Evolutionary conservation across 2,888 invertebrate genomes (phyloP), one percentile per base, ranked within the genome.

Genomic region (Lasioglossum calceatum): DNA sequence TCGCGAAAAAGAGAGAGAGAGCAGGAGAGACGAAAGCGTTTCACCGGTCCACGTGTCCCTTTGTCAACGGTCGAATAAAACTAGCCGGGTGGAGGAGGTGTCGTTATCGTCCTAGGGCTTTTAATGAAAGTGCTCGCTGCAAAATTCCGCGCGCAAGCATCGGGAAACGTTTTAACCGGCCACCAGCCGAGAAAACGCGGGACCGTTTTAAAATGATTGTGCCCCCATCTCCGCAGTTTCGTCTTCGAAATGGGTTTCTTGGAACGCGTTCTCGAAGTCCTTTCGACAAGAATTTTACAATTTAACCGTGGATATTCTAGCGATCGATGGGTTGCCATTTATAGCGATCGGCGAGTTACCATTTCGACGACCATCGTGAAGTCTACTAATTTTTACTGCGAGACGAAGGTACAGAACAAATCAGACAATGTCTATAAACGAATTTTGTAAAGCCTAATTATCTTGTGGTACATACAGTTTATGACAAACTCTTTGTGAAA

Each of bases 121-220:
- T 89, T 87, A 87, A 89, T 89, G 88, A 89, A 89, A 86, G 83
- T 78, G 80, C 88, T 87, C 81, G 85, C 78, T 71, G 74, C 81
- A 87, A 89, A 86, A 85, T 86, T 84, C 85, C 74, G 80, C 50
- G 77, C 85, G 67, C 82, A 50, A 82, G 85, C 81, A 86, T 86
- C 77, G 80, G 44, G 86, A 84, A 86, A 86, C 86, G 81, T 85
- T 86, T 86, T 86, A 77, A 85, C 77, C 85, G 85, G 81, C 77
- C 77, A 61, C 61, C 58, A 70, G 23, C 36, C 67, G 86, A 78
- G 75, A 74, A 81, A 85, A 85, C 81, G 78, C 77, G 78, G 86
- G 80, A 86, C 73, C 85, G 81, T 85, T 72, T 86, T 85, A 86
- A 85, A 85, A 73, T 75, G 85, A 86, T 86, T 85, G 86, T 81